These are phyloP conservation scores for Steinernema scapterisci DNA, from an alignment of 2,888 invertebrate species.

Conservation along the genomic window DNA sequence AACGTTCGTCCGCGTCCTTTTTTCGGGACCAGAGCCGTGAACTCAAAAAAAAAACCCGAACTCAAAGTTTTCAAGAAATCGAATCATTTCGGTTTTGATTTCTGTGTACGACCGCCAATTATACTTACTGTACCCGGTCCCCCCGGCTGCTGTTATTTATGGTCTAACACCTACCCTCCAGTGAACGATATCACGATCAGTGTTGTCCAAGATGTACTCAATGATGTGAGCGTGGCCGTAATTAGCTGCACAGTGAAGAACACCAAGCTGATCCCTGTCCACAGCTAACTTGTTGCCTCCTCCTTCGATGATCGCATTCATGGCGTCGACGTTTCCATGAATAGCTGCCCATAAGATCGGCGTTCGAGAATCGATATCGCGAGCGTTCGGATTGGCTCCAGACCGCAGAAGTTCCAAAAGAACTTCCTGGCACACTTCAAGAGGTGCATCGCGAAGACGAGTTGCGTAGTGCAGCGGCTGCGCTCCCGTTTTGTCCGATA, in stretches of 20 bases:
- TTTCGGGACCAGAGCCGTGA: too few species aligned
- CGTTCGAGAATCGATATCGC: slow-evolving; percentile 89
- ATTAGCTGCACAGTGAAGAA: slow-evolving; percentile 94
- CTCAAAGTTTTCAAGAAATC: too few species aligned
- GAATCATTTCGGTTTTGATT: neutral
- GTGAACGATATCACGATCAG: slow-evolving; percentile 36
- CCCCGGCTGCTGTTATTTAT: too few species aligned
- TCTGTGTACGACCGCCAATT: too few species aligned
- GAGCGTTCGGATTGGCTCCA: slow-evolving; percentile 81
- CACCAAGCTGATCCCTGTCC: slow-evolving; percentile 91
- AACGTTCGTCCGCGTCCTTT: too few species aligned
- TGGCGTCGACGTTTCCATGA: slow-evolving; percentile 89
- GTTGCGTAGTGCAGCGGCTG: slow-evolving; percentile 96
- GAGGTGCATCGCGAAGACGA: slow-evolving; percentile 73
- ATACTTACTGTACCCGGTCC: too few species aligned
- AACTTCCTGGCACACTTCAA: slow-evolving; percentile 49
- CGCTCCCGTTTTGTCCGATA: slow-evolving; percentile 75
- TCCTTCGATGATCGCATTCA: slow-evolving; percentile 83
- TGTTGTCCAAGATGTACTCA: slow-evolving; percentile 66
- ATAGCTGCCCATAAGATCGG: slow-evolving; percentile 97
- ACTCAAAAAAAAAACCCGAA: neutral
- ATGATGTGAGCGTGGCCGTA: slow-evolving; percentile 79
- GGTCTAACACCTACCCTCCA: slow-evolving; percentile 34
- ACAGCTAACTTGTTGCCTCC: slow-evolving; percentile 82
- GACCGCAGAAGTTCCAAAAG: slow-evolving; percentile 51